Base-by-base conservation (phyloP, 2,113 vertebrate species). In the Hypocryptadius cinnamomeus region DNA sequence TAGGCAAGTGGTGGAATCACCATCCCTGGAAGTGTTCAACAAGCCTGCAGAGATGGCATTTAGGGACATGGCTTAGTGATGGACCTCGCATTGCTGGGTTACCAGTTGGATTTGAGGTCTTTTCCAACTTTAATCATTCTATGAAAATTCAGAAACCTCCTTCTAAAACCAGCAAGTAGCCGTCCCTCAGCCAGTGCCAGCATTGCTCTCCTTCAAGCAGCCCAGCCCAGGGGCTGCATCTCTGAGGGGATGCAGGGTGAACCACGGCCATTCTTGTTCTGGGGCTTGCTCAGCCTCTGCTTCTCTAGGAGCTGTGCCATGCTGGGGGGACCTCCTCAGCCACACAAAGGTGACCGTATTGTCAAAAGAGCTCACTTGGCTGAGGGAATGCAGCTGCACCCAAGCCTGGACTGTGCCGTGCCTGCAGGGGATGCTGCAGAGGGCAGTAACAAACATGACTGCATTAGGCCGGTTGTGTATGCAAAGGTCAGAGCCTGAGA, bases 221-320 rank as follows among this genome's bases (percentile, higher is more conserved):
- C 44, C 9, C 15, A 72, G 35, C 31, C 59, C 23, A 66, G 47
- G 22, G 2, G 3, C 13, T 0, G 0, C 25, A 42, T 4, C 30
- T 40, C 45, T 23, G 48, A 71, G 31, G 0, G 1, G 57, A 15
- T 4, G 2, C 6, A 14, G 30, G 23, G 5, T 2, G 3, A 65
- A 8, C 37, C 4, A 9, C 17, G 7, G 31, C 10, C 1, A 0
- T 21, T 35, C 35, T 30, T 8, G 23, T 66, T 42, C 66, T 21
- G 40, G 54, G 37, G 21, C 25, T 65, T 28, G 33, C 35, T 90
- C 59, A 17, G 40, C 16, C 68, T 33, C 53, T 50, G 51, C 47
- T 25, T 33, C 35, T 44, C 42, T 15, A 0, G 48, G 45, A 85
- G 40, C 35, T 35, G 18, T 24, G 51, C 0, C 2, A 22, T 6